These are phyloP conservation scores for Epinephelus malabaricus DNA, from an alignment of 2,797 vertebrate species.

Conservation along the genomic window DNA sequence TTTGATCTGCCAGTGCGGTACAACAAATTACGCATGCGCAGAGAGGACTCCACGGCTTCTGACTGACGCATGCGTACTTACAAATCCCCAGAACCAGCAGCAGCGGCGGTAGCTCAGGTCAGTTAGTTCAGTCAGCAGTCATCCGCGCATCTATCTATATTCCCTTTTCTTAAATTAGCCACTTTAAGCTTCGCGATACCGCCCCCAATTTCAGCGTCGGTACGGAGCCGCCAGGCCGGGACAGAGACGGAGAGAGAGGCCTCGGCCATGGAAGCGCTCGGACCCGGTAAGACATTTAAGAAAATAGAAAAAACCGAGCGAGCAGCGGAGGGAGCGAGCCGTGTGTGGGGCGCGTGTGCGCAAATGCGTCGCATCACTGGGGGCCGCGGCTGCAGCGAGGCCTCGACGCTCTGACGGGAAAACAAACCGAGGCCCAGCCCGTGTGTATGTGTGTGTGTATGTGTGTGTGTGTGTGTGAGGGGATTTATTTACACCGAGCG, in stretches of 20 bases:
- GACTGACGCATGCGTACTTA: conserved; percentile 83
- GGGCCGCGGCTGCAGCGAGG: conserved; percentile 86
- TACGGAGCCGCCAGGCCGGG: conserved; percentile 93
- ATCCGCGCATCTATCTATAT: conserved; percentile 76
- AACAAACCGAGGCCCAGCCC: conserved; percentile 79
- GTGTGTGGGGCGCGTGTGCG: conserved; percentile 69
- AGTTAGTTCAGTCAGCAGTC: conserved; percentile 82
- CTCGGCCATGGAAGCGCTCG: conserved; percentile 98
- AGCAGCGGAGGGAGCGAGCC: conserved; percentile 42
- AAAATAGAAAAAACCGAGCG: conserved; percentile 6
- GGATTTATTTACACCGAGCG: conserved; percentile 36
- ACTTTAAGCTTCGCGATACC: conserved; percentile 90
- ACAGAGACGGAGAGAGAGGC: conserved; percentile 93
- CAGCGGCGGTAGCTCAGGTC: conserved; percentile 63
- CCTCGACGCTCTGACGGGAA: conserved; percentile 75
- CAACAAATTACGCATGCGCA: conserved; percentile 73
- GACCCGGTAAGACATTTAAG: conserved; percentile 92
- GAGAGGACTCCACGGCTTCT: conserved; percentile 10
- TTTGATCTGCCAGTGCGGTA: conserved; percentile 23
- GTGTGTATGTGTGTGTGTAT: conserved; percentile 22
- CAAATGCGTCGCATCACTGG: conserved; percentile 78
- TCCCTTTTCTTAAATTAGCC: conserved; percentile 89
- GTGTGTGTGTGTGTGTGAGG: not conserved
- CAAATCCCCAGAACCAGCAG: conserved; percentile 76
- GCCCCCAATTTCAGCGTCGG: conserved; percentile 92